Conservation (phyloP, 2,113 vertebrate species). For the Cyrtonyx montezumae region DNA sequence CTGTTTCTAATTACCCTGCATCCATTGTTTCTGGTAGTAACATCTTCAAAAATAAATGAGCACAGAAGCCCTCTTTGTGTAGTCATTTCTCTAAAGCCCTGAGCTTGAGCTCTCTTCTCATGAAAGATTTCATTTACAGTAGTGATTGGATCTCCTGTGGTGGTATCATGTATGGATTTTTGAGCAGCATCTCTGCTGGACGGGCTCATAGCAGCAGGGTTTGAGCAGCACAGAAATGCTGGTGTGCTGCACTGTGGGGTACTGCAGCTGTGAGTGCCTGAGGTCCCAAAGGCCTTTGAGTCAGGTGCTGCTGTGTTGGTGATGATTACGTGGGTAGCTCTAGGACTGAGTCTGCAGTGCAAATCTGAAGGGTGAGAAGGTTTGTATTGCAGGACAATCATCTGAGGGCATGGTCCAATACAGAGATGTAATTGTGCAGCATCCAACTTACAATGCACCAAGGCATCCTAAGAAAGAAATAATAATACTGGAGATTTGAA, state of each 20-base stretch:
- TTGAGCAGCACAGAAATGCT: not conserved
- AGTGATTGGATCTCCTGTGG: not conserved
- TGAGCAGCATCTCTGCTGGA: not conserved
- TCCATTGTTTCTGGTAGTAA: constrained; percentile 23
- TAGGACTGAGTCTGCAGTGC: not conserved
- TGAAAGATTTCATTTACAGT: not conserved
- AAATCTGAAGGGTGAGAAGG: not conserved
- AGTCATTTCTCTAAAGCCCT: not conserved
- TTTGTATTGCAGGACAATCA: not conserved
- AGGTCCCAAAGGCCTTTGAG: not conserved
- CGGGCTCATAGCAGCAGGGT: accelerated
- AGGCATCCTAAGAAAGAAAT: not conserved
- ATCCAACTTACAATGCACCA: not conserved
- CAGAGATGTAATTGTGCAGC: not conserved
- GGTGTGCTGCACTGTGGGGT: accelerated
- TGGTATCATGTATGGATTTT: not conserved
- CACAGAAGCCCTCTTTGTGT: not conserved
- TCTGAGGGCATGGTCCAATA: not conserved
- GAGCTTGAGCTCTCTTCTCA: not conserved
- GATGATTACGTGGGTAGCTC: not conserved
- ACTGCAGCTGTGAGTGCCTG: not conserved
- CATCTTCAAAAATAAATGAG: not conserved
- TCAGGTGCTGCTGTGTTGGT: not conserved
- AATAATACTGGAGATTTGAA: not conserved
- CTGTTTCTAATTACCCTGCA: constrained; percentile 45